Evolutionary conservation across 1,140 invertebrate genomes (phyloP), one percentile per base, ranked within the genome.

Genomic region (Elymnias hypermnestra): DNA sequence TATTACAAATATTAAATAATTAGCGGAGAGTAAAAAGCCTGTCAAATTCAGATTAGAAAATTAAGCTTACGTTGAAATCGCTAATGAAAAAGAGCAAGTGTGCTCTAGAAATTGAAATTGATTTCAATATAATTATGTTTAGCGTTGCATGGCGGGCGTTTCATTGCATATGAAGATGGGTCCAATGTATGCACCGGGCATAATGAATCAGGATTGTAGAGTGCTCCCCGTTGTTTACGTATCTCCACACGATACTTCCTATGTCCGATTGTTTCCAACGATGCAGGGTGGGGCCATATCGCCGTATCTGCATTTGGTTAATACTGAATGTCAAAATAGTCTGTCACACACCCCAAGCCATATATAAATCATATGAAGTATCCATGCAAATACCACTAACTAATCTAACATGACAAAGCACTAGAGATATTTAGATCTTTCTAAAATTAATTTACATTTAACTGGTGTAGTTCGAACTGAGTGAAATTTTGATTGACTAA

Each of bases 171-270:
- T 39, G 53, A 65, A 61, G 62, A 65, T 46, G 49, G 46, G 53
- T 14, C 8, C 13, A 15, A 15, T 15, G 31, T 23, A 35, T 58
- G 44, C 39, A 57, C 59, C 50, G 49, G 47, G 62, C 63, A 59
- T 66, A 67, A 68, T 63, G 59, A 61, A 77, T 73, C 68, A 67
- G 72, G 69, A 78, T 78, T 78, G 74, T 72, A 78, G 74, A 77
- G 57, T 61, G 57, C 56, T 46, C 64, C 63, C 65, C 55, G 37
- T 56, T 57, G 54, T 60, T 60, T 64, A 47, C 51, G 53, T 58
- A 55, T 55, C 63, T 59, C 57, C 53, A 61, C 57, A 58, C 57
- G 60, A 65, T 62, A 65, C 66, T 58, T 63, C 60, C 63, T 63
- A 60, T 59, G 53, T 52, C 44, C 62, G 62, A 52, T 62, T 56